Evolutionary conservation across 2,113 vertebrate species (phyloP), one percentile per base, ranked within the genome.

Genomic region (Notarius quadriscutis): DNA sequence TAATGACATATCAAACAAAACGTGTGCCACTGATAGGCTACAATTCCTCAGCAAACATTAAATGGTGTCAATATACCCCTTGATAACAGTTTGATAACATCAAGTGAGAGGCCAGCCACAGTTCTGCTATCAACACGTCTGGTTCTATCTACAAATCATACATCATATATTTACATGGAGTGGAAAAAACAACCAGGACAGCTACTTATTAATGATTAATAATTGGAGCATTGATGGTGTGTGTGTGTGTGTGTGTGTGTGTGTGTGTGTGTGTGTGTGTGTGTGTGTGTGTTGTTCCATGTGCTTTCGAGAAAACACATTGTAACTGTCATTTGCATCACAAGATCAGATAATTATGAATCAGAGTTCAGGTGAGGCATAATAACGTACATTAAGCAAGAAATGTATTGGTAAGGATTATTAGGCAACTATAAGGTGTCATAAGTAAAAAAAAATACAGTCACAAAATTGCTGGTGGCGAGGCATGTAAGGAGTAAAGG

Each of bases 121-220:
- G 55, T 60, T 27, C 71, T 62, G 8, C 55, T 12, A 50, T 75
- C 57, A 74, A 60, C 60, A 85, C 55, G 48, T 85, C 30, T 57
- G 6, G 53, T 34, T 62, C 30, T 72, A 69, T 50, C 41, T 83
- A 62, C 63, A 48, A 15, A 85, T 57, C 53, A 15, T 30, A 17
- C 41, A 77, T n/a, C 41, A 14, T 18, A 65, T n/a, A 30, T 63
- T 62, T 78, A 53, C 84, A 48, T 25, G 2, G 55, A 4, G 53
- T 51, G 12, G 55, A 9, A 85, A 58, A 85, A 75, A 50, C n/a
- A 77, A 27, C 72, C 41, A 18, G 58, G 2, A n/a, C 6, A 2
- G 41, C 15, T 5, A 62, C 22, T 85, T 78, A 85, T 85, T 85
- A 51, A 78, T 85, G 84, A 50, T 58, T 77, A 85, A 78, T 85